Percentiles rank a stretch among this genome's conserved stretches.
phyloP scores from a whole-genome alignment of 2,888 invertebrate species.

The Orthosia gothica region DNA sequence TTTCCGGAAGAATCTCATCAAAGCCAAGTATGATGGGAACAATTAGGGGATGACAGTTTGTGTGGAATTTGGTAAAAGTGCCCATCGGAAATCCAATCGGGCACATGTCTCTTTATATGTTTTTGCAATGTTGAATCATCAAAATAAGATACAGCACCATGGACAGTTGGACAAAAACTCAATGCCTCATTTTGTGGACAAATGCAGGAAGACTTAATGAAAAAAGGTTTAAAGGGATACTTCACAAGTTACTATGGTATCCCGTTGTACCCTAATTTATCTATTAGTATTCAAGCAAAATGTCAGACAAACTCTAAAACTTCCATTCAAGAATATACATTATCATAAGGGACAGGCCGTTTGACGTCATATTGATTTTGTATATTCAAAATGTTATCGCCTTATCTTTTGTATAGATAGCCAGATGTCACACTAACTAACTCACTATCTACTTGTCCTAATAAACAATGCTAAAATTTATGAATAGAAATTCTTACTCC shows the following conservation, averaged over 20 bases:
- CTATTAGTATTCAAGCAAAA: too few relatives aligned
- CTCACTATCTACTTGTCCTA: background rate
- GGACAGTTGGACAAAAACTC: background rate
- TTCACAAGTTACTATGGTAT: too few relatives aligned
- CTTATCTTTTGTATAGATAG: conserved; percentile 6
- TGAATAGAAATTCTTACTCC: too few relatives aligned
- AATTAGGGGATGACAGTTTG: too few relatives aligned
- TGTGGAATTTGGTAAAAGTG: too few relatives aligned
- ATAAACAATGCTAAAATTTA: background rate
- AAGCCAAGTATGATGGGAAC: too few relatives aligned
- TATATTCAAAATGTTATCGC: conserved; percentile 9
- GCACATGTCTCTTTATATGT: too few relatives aligned
- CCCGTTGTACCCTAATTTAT: too few relatives aligned
- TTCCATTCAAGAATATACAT: conserved; percentile 14
- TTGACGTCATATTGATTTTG: conserved; percentile 27
- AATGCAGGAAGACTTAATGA: background rate
- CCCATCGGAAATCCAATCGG: too few relatives aligned
- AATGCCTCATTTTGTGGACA: background rate
- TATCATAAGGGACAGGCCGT: conserved; percentile 4
- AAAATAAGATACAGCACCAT: too few relatives aligned
- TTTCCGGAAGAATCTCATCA: too few relatives aligned
- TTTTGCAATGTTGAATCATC: too few relatives aligned
- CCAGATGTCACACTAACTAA: background rate
- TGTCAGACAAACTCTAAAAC: background rate
- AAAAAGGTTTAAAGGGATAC: background rate